phyloP scores from a whole-genome alignment of 2,888 invertebrate species.

The Hyppa rectilinea region DNA sequence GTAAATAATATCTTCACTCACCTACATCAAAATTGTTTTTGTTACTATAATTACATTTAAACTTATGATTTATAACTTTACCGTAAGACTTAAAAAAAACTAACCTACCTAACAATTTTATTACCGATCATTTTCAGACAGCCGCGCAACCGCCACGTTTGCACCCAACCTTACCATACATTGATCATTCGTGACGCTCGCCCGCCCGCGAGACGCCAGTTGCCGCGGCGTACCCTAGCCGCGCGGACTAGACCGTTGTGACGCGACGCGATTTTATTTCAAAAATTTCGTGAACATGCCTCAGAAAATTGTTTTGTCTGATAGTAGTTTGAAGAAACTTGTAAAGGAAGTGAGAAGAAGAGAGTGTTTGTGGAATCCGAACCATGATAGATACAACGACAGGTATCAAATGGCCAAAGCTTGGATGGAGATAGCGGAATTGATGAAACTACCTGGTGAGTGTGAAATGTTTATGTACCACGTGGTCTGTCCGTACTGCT shows the following conservation, averaged over 20 bases:
- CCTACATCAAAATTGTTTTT: too few relatives aligned
- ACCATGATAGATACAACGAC: slow-evolving; percentile 71
- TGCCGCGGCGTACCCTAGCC: slow-evolving; percentile 64
- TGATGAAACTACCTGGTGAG: slow-evolving; percentile 73
- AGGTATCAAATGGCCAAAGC: slow-evolving; percentile 66
- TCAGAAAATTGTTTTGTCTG: slow-evolving; percentile 48
- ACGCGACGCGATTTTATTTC: slow-evolving; percentile 58
- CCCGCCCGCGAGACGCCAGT: slow-evolving; percentile 63
- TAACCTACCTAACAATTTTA: background rate
- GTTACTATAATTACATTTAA: too few relatives aligned
- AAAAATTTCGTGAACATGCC: slow-evolving; percentile 56
- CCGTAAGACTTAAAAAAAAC: too few relatives aligned
- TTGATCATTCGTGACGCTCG: slow-evolving; percentile 61
- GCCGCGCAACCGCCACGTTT: slow-evolving; percentile 28
- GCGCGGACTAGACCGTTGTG: slow-evolving; percentile 65
- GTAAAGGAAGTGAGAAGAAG: slow-evolving; percentile 72
- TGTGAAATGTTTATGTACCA: slow-evolving; percentile 36
- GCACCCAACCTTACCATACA: slow-evolving; percentile 42
- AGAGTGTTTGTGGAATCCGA: slow-evolving; percentile 75
- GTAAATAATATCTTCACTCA: too few relatives aligned
- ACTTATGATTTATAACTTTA: too few relatives aligned
- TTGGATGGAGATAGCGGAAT: slow-evolving; percentile 73
- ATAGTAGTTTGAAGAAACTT: slow-evolving; percentile 57
- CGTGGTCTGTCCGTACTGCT: slow-evolving; percentile 18
- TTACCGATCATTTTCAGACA: background rate